Evolutionary conservation across 2,888 invertebrate genomes (phyloP).

Genomic region (Periphyllus acericola): DNA sequence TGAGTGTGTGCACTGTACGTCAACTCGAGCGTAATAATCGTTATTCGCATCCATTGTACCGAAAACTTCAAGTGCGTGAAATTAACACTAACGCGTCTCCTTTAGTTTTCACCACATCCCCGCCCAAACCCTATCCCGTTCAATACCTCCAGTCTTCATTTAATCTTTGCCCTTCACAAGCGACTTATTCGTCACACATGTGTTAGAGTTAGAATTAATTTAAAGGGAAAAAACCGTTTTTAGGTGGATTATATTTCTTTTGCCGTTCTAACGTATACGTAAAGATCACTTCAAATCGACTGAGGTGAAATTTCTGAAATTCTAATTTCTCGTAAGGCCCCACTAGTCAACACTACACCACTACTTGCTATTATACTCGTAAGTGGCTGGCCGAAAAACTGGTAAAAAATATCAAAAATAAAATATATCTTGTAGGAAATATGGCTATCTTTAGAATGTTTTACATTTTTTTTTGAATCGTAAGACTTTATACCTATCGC

Average conservation of each 20-base stretch:
- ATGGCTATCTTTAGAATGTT: no score
- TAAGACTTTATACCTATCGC: no score
- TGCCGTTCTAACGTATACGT: neutral
- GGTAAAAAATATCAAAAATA: neutral
- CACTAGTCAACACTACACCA: neutral
- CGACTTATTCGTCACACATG: neutral
- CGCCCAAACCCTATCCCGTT: neutral
- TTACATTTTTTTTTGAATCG: neutral
- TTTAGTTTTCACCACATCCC: neutral
- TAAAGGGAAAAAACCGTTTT: neutral
- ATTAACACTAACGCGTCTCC: conserved; percentile 35
- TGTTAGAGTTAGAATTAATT: neutral
- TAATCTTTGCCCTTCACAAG: neutral
- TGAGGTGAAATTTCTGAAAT: neutral
- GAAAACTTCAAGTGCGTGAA: conserved; percentile 43
- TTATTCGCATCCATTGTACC: conserved; percentile 33
- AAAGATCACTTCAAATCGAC: neutral
- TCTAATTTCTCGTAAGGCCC: neutral
- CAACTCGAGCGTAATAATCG: conserved; percentile 42
- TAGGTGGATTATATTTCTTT: neutral
- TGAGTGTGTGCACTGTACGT: neutral
- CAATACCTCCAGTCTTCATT: neutral
- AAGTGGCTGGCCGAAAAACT: neutral
- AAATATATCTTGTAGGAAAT: neutral
- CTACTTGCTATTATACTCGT: neutral